Evolutionary conservation across 1,140 invertebrate species (phyloP).

Genomic region (Drosophila erecta): DNA sequence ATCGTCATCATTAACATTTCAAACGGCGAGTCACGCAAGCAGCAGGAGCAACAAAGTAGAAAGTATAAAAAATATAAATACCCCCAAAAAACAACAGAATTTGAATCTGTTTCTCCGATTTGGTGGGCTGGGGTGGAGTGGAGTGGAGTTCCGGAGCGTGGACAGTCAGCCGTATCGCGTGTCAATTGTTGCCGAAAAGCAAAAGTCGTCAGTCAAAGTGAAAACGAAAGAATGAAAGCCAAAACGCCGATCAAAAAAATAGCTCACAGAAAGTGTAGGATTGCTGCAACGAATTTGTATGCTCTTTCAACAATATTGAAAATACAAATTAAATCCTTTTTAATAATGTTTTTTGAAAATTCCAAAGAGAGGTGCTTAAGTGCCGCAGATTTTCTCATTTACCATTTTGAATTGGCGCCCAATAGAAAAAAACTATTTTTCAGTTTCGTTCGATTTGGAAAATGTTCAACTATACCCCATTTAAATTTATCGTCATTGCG

Average conservation of each 20-base stretch:
- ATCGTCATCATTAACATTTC: slow-evolving; percentile 65
- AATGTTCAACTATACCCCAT: not conserved
- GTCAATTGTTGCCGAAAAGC: slow-evolving; percentile 72
- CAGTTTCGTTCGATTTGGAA: no score
- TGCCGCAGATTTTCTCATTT: no score
- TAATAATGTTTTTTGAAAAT: no score
- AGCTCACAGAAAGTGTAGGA: not conserved
- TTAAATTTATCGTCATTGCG: not conserved
- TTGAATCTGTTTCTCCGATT: slow-evolving; percentile 7
- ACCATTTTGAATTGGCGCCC: no score
- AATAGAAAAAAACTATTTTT: no score
- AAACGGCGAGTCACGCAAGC: slow-evolving; percentile 48
- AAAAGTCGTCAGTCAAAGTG: slow-evolving; percentile 65
- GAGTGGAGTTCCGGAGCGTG: not conserved
- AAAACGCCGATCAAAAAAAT: slow-evolving; percentile 3
- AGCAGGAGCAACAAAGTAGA: slow-evolving; percentile 9
- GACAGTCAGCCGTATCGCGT: slow-evolving; percentile 64
- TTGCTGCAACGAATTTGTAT: not conserved
- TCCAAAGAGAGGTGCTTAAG: no score
- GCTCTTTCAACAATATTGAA: not conserved
- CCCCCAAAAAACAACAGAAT: not conserved
- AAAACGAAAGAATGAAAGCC: slow-evolving; percentile 40
- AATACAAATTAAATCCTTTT: not conserved
- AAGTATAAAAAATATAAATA: slow-evolving; percentile 15
- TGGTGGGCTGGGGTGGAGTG: no score